Evolutionary conservation across 2,888 invertebrate genomes (phyloP).

Genomic region (Andricus curvator): DNA sequence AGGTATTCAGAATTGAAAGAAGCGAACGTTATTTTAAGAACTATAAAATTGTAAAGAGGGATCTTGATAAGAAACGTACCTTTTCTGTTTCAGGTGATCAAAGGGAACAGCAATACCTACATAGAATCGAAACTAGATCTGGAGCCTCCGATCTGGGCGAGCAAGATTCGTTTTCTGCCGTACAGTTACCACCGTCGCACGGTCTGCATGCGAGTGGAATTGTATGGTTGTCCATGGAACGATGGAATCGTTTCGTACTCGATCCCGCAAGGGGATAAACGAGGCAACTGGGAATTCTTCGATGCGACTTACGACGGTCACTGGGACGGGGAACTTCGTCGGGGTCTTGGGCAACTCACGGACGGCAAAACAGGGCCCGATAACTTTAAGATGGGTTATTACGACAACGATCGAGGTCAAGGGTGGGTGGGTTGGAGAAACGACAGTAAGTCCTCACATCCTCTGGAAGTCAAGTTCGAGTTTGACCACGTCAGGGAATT

Average conservation of each 20-base stretch:
- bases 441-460: conserved; percentile 83
- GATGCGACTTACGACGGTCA: conserved; percentile 93
- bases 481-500: conserved; percentile 94
- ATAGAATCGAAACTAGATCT: conserved; percentile 87
- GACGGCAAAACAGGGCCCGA: conserved; percentile 90
- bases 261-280: conserved; percentile 92
- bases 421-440: conserved; percentile 97
- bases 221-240: conserved; percentile 93
- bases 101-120: conserved; percentile 93
- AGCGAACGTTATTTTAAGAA: neutral
- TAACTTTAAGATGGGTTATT: conserved; percentile 84
- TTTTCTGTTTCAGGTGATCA: conserved; percentile 83
- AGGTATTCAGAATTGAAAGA: neutral
- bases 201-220: conserved; percentile 94
- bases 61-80: conserved; percentile 25
- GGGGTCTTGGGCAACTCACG: conserved; percentile 91
- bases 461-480: conserved; percentile 87
- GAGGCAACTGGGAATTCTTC: conserved; percentile 89
- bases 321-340: conserved; percentile 87
- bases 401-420: conserved; percentile 82
- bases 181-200: conserved; percentile 90
- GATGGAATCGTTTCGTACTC: conserved; percentile 92
- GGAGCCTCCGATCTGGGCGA: conserved; percentile 92
- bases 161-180: conserved; percentile 90
- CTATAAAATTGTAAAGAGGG: neutral